A percentile compares a stretch with the other conserved stretches of the same genome.
phyloP scores from a whole-genome alignment of 2,797 vertebrate genomes.

The Crocodylus rhombifer region DNA sequence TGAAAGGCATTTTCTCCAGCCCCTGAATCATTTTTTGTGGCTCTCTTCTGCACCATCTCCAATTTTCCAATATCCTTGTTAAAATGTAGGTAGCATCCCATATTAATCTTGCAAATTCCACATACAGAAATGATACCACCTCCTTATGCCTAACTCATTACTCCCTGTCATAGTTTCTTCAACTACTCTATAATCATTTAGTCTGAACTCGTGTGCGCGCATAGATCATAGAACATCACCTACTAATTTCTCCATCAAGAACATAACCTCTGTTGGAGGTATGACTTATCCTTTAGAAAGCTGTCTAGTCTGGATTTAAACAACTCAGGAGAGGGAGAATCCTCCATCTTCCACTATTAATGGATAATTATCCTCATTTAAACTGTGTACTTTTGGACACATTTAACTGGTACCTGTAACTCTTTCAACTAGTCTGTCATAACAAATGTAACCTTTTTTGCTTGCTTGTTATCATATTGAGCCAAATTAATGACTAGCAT shows the following conservation, averaged over 20 bases:
- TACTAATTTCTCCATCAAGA: neutral
- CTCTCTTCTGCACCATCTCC: no score
- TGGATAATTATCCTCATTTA: neutral
- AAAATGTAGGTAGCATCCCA: no score
- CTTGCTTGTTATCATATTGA: slow-evolving; percentile 32
- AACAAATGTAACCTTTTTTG: slow-evolving; percentile 57
- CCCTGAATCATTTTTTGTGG: no score
- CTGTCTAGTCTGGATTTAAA: neutral
- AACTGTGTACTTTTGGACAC: neutral
- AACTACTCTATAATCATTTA: no score
- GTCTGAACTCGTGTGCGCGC: no score
- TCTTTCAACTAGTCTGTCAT: slow-evolving; percentile 47
- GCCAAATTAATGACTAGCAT: slow-evolving; percentile 59
- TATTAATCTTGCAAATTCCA: no score
- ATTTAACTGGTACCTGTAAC: slow-evolving; percentile 29
- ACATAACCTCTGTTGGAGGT: neutral
- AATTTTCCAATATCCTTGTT: no score
- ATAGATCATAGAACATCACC: neutral
- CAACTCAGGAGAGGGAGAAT: neutral
- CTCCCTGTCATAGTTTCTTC: no score
- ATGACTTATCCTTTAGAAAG: neutral
- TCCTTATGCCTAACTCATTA: no score
- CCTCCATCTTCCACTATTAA: slow-evolving; percentile 13
- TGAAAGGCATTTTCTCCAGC: no score
- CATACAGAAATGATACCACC: no score